Evolutionary conservation across 1,140 invertebrate genomes (phyloP).

Genomic region (Dinoponera quadriceps): DNA sequence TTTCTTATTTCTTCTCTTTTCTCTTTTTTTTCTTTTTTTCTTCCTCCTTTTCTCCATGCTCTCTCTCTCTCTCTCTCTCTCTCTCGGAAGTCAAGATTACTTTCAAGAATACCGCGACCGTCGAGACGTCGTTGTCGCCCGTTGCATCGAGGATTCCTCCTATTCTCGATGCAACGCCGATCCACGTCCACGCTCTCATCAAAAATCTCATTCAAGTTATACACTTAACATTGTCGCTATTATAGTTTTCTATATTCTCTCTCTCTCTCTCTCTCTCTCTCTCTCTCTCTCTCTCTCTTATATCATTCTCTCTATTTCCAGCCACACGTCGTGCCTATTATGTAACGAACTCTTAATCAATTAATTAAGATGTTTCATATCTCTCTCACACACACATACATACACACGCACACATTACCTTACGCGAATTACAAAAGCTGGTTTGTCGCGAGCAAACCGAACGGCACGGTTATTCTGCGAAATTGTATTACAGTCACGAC

Average conservation of each 20-base stretch:
- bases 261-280: slow-evolving; percentile 21
- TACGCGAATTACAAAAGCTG: slow-evolving; percentile 50
- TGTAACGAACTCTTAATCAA: slow-evolving; percentile 36
- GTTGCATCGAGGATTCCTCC: slow-evolving; percentile 11
- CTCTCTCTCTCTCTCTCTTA: not conserved
- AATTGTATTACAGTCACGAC: slow-evolving; percentile 40
- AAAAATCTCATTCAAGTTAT: not conserved
- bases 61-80: slow-evolving; percentile 23
- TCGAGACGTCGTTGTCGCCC: not conserved
- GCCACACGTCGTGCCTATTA: not conserved
- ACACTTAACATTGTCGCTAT: slow-evolving; percentile 11
- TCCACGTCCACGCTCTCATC: not conserved
- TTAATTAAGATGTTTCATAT: slow-evolving; percentile 32
- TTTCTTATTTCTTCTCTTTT: slow-evolving; percentile 41
- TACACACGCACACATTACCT: not conserved
- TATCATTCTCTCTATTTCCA: not conserved
- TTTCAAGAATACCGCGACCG: slow-evolving; percentile 39
- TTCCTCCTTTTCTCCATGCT: too few relatives aligned
- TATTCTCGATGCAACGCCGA: slow-evolving; percentile 6
- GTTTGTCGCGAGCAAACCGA: slow-evolving; percentile 51
- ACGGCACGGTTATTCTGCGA: slow-evolving; percentile 41
- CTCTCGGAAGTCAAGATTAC: slow-evolving; percentile 45
- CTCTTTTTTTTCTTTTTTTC: not conserved
- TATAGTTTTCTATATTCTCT: slow-evolving; percentile 11
- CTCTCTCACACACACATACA: too few relatives aligned